Evolutionary conservation across 2,797 vertebrate genomes (phyloP).

Genomic region (Luscinia megarhynchos): DNA sequence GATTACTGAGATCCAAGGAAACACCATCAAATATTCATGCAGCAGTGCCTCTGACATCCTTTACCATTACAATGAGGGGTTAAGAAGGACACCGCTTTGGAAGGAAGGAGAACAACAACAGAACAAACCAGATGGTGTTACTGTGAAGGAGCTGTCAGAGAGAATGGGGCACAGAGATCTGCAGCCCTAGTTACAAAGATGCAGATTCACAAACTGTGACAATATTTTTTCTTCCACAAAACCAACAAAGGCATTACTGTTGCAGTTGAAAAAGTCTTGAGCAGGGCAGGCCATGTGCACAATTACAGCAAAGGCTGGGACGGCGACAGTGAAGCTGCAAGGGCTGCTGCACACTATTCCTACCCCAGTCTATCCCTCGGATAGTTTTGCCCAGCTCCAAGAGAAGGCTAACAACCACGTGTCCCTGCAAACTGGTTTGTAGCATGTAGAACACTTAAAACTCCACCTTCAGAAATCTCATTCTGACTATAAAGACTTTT

Average conservation of each 20-base stretch:
- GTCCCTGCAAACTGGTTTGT: neutral
- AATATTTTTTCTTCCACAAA: neutral
- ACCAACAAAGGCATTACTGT: neutral
- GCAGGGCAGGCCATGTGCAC: fast-evolving
- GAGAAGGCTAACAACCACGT: neutral
- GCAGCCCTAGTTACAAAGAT: neutral
- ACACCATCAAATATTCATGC: neutral
- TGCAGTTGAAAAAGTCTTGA: neutral
- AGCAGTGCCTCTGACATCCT: neutral
- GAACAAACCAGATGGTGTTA: neutral
- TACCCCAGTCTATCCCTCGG: neutral
- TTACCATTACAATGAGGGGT: neutral
- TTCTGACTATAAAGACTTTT: neutral
- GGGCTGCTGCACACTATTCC: neutral
- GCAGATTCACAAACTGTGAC: neutral
- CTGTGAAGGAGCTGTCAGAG: neutral
- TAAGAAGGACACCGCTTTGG: fast-evolving
- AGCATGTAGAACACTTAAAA: neutral
- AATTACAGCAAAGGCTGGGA: neutral
- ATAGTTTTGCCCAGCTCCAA: neutral
- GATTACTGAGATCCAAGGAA: neutral
- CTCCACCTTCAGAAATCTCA: neutral
- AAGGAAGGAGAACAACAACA: neutral
- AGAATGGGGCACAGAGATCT: neutral
- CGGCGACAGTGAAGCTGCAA: neutral